These are phyloP conservation scores for Diachasma alloeum DNA, from an alignment of 1,140 invertebrate genomes.

Conservation along the genomic window DNA sequence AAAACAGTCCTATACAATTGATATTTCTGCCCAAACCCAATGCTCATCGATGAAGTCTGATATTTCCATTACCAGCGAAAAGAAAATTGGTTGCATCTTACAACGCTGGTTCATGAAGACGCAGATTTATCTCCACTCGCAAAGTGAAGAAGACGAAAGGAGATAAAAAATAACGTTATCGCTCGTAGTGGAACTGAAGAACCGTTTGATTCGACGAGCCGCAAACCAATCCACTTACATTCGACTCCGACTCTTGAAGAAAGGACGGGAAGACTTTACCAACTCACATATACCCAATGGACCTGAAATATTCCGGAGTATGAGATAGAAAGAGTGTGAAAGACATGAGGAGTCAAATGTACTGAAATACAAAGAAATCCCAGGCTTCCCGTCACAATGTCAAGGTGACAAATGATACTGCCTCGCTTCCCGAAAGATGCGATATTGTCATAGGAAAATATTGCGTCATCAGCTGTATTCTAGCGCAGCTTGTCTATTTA, in stretches of 20 bases:
- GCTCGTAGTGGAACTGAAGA: slow-evolving; percentile 26
- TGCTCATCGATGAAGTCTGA: background rate
- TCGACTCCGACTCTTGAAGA: background rate
- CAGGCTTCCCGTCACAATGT: background rate
- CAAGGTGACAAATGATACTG: background rate
- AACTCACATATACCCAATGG: slow-evolving; percentile 1
- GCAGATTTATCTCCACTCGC: background rate
- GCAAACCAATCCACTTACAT: slow-evolving; percentile 30
- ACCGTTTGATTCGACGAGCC: slow-evolving; percentile 31
- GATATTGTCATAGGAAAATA: no score
- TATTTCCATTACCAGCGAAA: background rate
- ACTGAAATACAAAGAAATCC: background rate
- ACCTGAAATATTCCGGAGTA: background rate
- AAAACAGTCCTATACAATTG: no score
- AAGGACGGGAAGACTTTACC: slow-evolving; percentile 3
- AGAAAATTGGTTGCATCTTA: background rate
- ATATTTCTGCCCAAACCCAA: background rate
- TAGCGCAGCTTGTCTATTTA: no score
- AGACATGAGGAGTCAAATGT: background rate
- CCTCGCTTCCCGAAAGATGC: background rate
- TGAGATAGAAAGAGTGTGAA: slow-evolving; percentile 12
- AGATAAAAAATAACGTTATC: slow-evolving; percentile 2
- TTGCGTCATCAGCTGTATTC: no score
- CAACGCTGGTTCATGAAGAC: background rate
- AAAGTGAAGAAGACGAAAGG: background rate